phyloP scores from a whole-genome alignment of 2,797 vertebrate species.

The Columba guinea region DNA sequence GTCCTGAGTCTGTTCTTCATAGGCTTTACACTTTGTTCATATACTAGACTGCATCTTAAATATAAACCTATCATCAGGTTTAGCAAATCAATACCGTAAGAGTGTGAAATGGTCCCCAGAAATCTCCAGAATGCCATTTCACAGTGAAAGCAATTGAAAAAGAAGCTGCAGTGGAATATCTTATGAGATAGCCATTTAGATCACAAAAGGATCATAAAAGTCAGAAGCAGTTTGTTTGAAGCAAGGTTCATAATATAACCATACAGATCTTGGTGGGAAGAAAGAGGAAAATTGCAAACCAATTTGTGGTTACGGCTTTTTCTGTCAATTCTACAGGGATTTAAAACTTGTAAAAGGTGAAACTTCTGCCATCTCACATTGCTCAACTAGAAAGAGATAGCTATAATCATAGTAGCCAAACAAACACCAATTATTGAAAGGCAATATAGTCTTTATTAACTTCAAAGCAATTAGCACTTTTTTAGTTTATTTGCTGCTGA shows the following conservation, averaged over 20 bases:
- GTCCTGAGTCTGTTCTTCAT: constrained; percentile 61
- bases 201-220: constrained; percentile 83
- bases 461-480: constrained; percentile 72
- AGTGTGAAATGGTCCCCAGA: constrained; percentile 77
- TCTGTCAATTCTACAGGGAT: constrained; percentile 77
- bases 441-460: constrained; percentile 73
- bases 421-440: constrained; percentile 74
- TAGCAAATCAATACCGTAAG: constrained; percentile 78
- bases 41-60: constrained; percentile 72
- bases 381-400: constrained; percentile 59
- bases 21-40: constrained; percentile 61
- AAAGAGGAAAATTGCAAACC: constrained; percentile 79
- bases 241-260: constrained; percentile 79
- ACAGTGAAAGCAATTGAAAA: constrained; percentile 79
- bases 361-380: constrained; percentile 73
- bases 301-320: constrained; percentile 81
- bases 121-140: constrained; percentile 80
- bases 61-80: constrained; percentile 77
- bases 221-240: constrained; percentile 82
- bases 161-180: constrained; percentile 77
- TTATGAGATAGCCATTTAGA: constrained; percentile 82
- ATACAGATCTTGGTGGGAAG: constrained; percentile 71
- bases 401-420: constrained; percentile 67
- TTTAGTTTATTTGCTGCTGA: constrained; percentile 48
- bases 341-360: constrained; percentile 80